Evolutionary conservation across 2,797 vertebrate species (phyloP), one percentile per base, ranked within the genome.

Genomic region (Lithobates pipiens): DNA sequence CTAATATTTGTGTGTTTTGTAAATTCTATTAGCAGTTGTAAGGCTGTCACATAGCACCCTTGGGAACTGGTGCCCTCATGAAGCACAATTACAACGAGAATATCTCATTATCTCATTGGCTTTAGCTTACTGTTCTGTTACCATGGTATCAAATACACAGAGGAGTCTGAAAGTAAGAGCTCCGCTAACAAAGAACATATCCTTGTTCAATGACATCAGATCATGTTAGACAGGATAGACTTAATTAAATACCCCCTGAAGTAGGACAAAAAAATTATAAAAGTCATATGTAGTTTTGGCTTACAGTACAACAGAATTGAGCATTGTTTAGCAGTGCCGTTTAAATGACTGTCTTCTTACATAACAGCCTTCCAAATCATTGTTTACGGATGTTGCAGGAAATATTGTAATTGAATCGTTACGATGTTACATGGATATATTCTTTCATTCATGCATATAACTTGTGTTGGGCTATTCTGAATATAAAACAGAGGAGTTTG

Each of bases 201-300:
- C 95, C 93, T 93, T 95, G 95, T 95, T 94, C 95, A 94, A 95
- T 95, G 95, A 94, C 94, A 95, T 95, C 93, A 95, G 94, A 95
- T 95, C 94, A 87, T 95, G 95, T 95, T 89, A 89, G 93, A 95
- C 94, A 95, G 94, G 91, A 88, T 90, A 89, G 92, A 91, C 94
- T 95, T 95, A 93, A 96, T 95, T 95, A 95, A 95, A 95, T 92
- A 89, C 88, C 93, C 92, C 93, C 93, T 84, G 89, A 93, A 89
- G 88, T 85, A 89, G 92, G 91, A 89, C 91, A 88, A 88, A 93
- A 90, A 67, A 67, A n/a, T 67, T 74, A 70, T 82, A 77, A 86
- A 81, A 80, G 84, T 85, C 84, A 80, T 76, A 77, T 80, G 77
- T 76, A 80, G 61, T 85, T 85, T 85, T 80, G 27, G 39, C 76